A percentile compares a stretch with the other conserved stretches of the same genome.
Conservation (phyloP, 2,888 invertebrate genomes). For the Chaitophorus viminalis region DNA sequence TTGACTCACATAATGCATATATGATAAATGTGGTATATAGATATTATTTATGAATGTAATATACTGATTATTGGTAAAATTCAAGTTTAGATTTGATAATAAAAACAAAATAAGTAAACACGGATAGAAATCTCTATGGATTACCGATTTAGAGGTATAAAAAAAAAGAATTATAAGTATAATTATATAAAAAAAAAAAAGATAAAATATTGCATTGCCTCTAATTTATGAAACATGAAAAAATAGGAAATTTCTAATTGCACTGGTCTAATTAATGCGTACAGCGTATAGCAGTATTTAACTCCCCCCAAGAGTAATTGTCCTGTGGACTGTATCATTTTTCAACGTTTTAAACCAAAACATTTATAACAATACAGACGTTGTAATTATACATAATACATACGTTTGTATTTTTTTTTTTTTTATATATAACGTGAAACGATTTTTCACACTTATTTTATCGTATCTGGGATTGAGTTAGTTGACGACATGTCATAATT, state of each 20-base stretch:
- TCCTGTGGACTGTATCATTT: slow-evolving; percentile 41
- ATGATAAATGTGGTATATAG: too few species aligned
- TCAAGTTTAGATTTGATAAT: too few species aligned
- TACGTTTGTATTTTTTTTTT: slow-evolving; percentile 20
- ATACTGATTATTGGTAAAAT: too few species aligned
- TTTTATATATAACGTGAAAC: neutral
- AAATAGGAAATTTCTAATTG: slow-evolving; percentile 53
- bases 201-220: neutral
- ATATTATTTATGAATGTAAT: too few species aligned
- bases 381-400: too few species aligned
- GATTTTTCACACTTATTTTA: slow-evolving; percentile 37
- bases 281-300: slow-evolving; percentile 29
- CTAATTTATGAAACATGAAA: slow-evolving; percentile 40
- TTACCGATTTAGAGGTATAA: neutral
- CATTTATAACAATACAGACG: slow-evolving; percentile 32
- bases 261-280: slow-evolving; percentile 47
- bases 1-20: too few species aligned
- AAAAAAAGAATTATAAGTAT: neutral
- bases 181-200: neutral
- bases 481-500: too few species aligned
- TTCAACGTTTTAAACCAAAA: slow-evolving; percentile 50
- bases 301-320: slow-evolving; percentile 55
- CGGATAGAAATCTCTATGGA: neutral
- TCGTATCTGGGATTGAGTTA: neutral
- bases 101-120: too few species aligned